Evolutionary conservation across 1,140 invertebrate genomes (phyloP), one percentile per base, ranked within the genome.

Genomic region (Rhynchophorus ferrugineus): DNA sequence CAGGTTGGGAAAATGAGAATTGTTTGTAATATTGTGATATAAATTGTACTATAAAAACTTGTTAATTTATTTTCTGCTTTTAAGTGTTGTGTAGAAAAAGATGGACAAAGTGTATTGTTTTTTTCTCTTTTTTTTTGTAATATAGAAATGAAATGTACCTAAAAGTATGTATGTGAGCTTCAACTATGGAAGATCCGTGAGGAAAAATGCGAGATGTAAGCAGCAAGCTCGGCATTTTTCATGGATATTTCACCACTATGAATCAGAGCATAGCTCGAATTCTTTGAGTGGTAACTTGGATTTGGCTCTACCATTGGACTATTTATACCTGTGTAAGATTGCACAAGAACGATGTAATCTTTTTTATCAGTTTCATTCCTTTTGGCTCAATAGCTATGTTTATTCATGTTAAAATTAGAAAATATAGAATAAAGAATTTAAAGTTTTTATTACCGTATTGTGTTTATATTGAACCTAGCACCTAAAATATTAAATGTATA

Each of bases 51-150:
- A 60, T 57, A 61, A 60, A 57, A 34, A 22, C 33, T 54, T 59
- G 56, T 65, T 65, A 64, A 62, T 66, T 66, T 63, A 63, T 64
- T 61, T 61, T 56, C 39, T 52, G 60, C 60, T 65, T 65, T 62
- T 62, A 57, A 59, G 60, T 65, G 63, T 65, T 51, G 61, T 64
- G 54, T 61, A 57, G 57, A 53, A 56, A 43, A 14, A n/a, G 35
- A 41, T 52, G 19, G 53, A 42, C 56, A 57, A 29, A 29, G 11
- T 29, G 11, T 6, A 29, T 6, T 29, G 24, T 29, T 29, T 29
- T 11, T 11, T 29, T 29, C 5, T 29, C 11, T n/a, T 29, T 11
- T 50, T 53, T 58, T 48, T 54, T 59, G 56, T 56, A 49, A 49
- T 53, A 49, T 54, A 46, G 56, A 48, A 49, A 47, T 29, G 24